Percentiles rank a stretch among this genome's conserved stretches.
These are phyloP conservation scores for Pectinophora gossypiella DNA, from an alignment of 1,140 invertebrate genomes.

Conservation along the genomic window DNA sequence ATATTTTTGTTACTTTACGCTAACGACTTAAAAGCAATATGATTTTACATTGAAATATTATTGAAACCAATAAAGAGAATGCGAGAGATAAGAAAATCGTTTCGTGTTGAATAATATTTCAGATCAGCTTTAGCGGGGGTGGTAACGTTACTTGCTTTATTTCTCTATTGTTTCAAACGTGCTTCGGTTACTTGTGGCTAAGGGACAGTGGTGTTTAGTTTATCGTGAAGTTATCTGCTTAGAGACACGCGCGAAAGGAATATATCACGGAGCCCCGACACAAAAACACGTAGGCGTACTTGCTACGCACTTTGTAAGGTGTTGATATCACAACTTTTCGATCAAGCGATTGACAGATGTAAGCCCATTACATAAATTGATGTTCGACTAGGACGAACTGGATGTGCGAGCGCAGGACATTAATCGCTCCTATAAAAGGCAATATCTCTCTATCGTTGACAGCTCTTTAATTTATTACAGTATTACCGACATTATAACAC, in stretches of 20 bases:
- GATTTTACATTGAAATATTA: neutral
- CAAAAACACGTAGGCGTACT: constrained; percentile 27
- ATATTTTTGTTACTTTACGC: neutral
- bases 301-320: constrained; percentile 4
- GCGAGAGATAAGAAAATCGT: constrained; percentile 22
- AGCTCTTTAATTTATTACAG: neutral
- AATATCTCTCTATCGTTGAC: constrained; percentile 1
- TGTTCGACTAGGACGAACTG: neutral
- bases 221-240: constrained; percentile 35
- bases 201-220: constrained; percentile 21
- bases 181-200: constrained; percentile 11
- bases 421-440: neutral
- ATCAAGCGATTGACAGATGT: constrained; percentile 11
- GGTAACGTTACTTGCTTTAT: constrained; percentile 49
- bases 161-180: constrained; percentile 50
- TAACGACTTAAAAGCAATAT: neutral
- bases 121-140: constrained; percentile 28
- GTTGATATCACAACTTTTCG: constrained; percentile 13
- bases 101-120: constrained; percentile 26
- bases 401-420: neutral
- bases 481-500: neutral
- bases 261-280: constrained; percentile 23
- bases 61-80: constrained; percentile 15
- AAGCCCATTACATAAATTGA: constrained; percentile 14
- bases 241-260: constrained; percentile 26